phyloP scores from a whole-genome alignment of 2,888 invertebrate species.

The Ophraella communa region DNA sequence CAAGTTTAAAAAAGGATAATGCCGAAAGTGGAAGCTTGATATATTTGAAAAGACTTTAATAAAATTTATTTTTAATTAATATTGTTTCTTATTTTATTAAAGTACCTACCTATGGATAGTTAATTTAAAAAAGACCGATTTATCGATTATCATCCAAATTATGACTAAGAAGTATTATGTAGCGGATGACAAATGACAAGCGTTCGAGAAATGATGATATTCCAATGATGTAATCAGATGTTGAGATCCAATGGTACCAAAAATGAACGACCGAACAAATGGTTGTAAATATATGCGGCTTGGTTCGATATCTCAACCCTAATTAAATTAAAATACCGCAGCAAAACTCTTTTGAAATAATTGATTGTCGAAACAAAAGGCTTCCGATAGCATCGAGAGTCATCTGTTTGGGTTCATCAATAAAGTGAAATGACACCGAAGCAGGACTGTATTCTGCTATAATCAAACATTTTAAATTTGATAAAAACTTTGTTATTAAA shows the following conservation, averaged over 20 bases:
- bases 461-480: background rate
- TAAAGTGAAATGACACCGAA: constrained; percentile 55
- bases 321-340: constrained; percentile 60
- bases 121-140: background rate
- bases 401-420: constrained; percentile 51
- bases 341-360: constrained; percentile 55
- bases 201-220: constrained; percentile 43
- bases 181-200: constrained; percentile 43
- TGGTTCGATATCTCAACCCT: constrained; percentile 42
- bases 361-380: constrained; percentile 61
- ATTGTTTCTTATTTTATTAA: background rate
- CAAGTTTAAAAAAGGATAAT: too few relatives aligned
- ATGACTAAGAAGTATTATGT: constrained; percentile 30
- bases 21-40: too few relatives aligned
- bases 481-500: too few relatives aligned
- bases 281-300: constrained; percentile 48
- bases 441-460: constrained; percentile 40
- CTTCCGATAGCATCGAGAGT: constrained; percentile 54
- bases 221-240: constrained; percentile 47
- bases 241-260: constrained; percentile 23
- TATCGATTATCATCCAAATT: constrained; percentile 15
- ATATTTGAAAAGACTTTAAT: background rate
- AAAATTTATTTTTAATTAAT: background rate
- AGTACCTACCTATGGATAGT: background rate
- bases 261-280: constrained; percentile 52